Base-by-base conservation (phyloP, 2,113 vertebrate genomes). In the Lagopus leucura region DNA sequence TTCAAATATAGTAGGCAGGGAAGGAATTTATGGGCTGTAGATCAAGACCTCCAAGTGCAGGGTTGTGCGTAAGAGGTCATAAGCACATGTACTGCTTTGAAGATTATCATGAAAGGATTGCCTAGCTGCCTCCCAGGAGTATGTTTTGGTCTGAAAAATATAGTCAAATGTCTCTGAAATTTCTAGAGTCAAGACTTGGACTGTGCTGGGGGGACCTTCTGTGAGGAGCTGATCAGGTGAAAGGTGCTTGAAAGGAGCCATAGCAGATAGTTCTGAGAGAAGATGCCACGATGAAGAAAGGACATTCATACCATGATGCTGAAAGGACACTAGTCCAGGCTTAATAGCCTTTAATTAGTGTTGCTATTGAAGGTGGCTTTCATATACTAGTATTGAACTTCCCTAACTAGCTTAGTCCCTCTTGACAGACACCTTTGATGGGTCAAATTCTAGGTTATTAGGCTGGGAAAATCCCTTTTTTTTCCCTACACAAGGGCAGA, bases 181-280 rank as follows among this genome's bases (percentile, higher is more conserved):
- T 0, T 0, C 30, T 55, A 0, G 1, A 75, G 17, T 65, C 38
- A 84, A 65, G 40, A 67, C 9, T 70, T 21, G 32, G 32, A 58
- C 30, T 43, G 17, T 48, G 32, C 58, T 70, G 40, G 11, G 42
- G 11, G 15, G 22, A 66, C 4, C 13, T 19, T 7, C 42, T 10
- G 18, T 48, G 21, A 82, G 24, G 21, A 50, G 34, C 19, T 22
- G 9, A 22, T 47, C 2, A 2, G 24, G 27, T 45, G 34, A 77
- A 81, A 92, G 52, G 28, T 75, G 32, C 81, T 75, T 30, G 87
- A 78, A 79, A 57, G 16, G 22, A 86, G 55, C 27, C 18, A 2
- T 20, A 71, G 55, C 15, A 86, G 25, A 47, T 38, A 72, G 58
- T 2, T 82, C 43, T 58, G 45, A 85, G 87, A 84, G 58, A 87